phyloP scores from a whole-genome alignment of 2,888 invertebrate species.

The Lasioglossum morio region DNA sequence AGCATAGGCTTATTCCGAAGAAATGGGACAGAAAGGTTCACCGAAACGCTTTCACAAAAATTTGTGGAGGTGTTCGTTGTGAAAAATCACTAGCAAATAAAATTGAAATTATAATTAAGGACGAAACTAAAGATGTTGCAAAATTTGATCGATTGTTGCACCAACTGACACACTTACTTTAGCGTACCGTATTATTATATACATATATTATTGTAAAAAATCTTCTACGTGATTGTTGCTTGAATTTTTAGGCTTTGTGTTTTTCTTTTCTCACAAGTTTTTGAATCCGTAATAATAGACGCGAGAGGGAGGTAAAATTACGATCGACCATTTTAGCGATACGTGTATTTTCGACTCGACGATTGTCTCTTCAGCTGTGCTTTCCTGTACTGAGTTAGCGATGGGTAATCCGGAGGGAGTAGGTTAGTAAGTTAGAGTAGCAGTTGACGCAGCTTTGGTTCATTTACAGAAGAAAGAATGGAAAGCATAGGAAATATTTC shows the following conservation, averaged over 20 bases:
- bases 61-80: not conserved
- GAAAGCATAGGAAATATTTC: slow-evolving; percentile 35
- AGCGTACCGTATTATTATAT: not conserved
- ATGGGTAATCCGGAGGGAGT: slow-evolving; percentile 34
- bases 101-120: not conserved
- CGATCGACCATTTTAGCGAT: slow-evolving; percentile 36
- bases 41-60: not conserved
- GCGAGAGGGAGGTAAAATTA: slow-evolving; percentile 22
- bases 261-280: not conserved
- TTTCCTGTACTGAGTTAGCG: slow-evolving; percentile 9
- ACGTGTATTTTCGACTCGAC: slow-evolving; percentile 38
- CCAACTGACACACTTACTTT: not conserved
- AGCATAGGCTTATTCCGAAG: not conserved
- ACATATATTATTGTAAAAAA: too few relatives aligned
- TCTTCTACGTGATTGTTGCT: not conserved
- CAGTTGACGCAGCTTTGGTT: not conserved
- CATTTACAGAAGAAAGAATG: not conserved
- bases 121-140: not conserved
- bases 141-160: not conserved
- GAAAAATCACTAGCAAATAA: not conserved
- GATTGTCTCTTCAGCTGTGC: slow-evolving; percentile 59
- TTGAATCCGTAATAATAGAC: slow-evolving; percentile 52
- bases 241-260: not conserved
- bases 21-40: not conserved
- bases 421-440: slow-evolving; percentile 19